These are phyloP conservation scores for Tribolium madens DNA, from an alignment of 1,140 invertebrate species.

Conservation along the genomic window DNA sequence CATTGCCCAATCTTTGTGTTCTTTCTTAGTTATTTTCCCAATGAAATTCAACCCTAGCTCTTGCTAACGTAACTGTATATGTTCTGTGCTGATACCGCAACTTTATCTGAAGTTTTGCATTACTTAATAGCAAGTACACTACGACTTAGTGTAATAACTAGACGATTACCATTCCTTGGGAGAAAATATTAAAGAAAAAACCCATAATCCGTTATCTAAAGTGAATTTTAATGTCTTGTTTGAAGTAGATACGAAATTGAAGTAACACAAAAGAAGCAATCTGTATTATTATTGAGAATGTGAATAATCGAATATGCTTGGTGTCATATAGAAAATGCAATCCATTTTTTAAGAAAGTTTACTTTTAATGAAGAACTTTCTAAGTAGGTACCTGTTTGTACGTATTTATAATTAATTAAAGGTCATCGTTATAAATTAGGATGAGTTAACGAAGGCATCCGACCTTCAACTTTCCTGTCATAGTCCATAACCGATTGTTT, in stretches of 20 bases:
- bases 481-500: neutral
- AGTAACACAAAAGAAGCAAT: neutral
- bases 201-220: neutral
- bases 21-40: neutral
- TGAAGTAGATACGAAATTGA: neutral
- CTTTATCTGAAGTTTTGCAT: neutral
- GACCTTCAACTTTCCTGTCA: neutral
- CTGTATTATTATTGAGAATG: neutral
- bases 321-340: neutral
- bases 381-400: neutral
- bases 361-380: constrained; percentile 20
- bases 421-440: neutral
- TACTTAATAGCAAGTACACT: neutral
- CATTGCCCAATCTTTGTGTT: neutral
- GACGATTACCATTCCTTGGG: neutral
- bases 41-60: neutral
- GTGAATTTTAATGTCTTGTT: neutral
- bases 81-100: neutral
- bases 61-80: neutral
- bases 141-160: neutral
- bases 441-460: neutral
- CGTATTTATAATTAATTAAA: neutral
- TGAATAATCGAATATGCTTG: neutral
- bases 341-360: constrained; percentile 18
- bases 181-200: neutral